phyloP scores from a whole-genome alignment of 1,140 invertebrate genomes.

The Hycleus cichorii region DNA sequence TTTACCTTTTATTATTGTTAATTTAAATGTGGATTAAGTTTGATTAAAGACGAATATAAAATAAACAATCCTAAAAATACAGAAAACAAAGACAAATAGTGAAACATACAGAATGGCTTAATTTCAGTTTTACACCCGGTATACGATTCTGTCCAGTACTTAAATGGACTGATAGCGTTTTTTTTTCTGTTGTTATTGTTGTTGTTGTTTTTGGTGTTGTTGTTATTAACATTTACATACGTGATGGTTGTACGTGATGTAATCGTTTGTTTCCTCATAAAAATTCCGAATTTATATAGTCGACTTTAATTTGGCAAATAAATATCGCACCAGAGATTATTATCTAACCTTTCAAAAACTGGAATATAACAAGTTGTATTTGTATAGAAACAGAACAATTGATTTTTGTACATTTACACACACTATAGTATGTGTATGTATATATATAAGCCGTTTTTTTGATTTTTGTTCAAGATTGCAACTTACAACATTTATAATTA shows the following conservation, averaged over 20 bases:
- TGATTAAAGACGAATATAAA: no score
- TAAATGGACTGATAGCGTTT: no score
- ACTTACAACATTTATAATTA: slow-evolving; percentile 7
- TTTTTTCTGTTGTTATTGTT: no score
- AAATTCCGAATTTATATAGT: slow-evolving; percentile 11
- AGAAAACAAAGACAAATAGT: no score
- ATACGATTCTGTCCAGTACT: no score
- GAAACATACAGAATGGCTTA: no score
- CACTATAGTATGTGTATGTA: slow-evolving; percentile 8
- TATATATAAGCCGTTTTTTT: slow-evolving; percentile 8
- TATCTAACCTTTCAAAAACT: slow-evolving; percentile 10
- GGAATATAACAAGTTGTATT: background rate
- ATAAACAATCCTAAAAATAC: no score
- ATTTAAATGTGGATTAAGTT: no score
- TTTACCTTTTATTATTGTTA: no score
- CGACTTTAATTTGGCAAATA: slow-evolving; percentile 15
- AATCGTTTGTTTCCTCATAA: slow-evolving; percentile 6
- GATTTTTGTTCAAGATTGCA: slow-evolving; percentile 10
- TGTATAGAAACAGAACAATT: no score
- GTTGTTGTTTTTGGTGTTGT: no score
- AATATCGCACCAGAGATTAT: slow-evolving; percentile 12
- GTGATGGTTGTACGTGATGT: slow-evolving; percentile 10
- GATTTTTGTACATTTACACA: background rate
- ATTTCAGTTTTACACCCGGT: no score
- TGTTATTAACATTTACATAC: slow-evolving; percentile 9